Evolutionary conservation across 2,888 invertebrate genomes (phyloP), one percentile per base, ranked within the genome.

Genomic region (Drosophila borealis): DNA sequence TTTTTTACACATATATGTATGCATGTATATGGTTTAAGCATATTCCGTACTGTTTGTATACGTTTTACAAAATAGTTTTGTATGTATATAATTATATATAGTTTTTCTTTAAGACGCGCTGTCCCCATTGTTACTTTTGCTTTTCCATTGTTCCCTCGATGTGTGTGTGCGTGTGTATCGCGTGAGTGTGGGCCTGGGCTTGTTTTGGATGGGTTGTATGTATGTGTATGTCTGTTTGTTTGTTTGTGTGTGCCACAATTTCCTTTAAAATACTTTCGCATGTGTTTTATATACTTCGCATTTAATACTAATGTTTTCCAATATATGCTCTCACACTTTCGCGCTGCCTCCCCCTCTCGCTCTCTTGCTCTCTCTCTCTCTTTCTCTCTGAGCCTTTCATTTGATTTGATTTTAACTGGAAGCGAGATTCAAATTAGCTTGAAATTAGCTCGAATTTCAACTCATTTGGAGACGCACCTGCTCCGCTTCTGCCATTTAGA

Each of bases 41-140:
- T 77, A 64, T 34, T 53, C 36, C 64, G 70, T 55, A 61, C 50
- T 62, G 46, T 85, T 29, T 85, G 74, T 86, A 86, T 79, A 86
- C 55, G 57, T 62, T 77, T 64, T 79, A 82, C 81, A 86, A 86
- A 82, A 86, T 84, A 83, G 77, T 71, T 76, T 41, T 60, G 14
- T 65, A 39, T 74, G 13, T 60, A 37, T 69, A 4, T 54, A 42
- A 44, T 6, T 34, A 48, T 49, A 19, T 50, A 45, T 67, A 37
- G 60, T 49, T 45, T 56, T 21, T 25, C 21, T 59, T 13, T 37
- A 19, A 21, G 44, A 55, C 21, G 44, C 45, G 36, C 44, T 49
- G 9, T 51, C 36, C 34, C 36, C 34, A 34, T 14, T n/a, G 19
- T 49, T 29, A 36, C 39, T 39, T 46, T 64, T 44, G 54, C 49